These are phyloP conservation scores for Megastigmus dorsalis DNA, from an alignment of 2,888 invertebrate species.

Conservation along the genomic window DNA sequence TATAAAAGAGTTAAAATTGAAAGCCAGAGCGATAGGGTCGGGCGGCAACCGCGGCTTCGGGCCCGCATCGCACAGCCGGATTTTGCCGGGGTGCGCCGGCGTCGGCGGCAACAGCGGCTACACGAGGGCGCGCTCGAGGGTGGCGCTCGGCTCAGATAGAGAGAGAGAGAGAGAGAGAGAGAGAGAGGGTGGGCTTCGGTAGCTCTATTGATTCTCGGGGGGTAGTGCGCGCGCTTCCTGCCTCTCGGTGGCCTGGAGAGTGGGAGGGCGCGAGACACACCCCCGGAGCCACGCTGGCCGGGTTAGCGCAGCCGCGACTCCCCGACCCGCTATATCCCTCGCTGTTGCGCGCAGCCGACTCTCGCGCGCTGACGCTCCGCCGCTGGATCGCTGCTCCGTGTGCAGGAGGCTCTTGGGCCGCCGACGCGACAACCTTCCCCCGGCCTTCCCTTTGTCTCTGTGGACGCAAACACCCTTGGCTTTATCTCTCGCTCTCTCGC, in stretches of 20 bases:
- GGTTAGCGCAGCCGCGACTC: constrained; percentile 33
- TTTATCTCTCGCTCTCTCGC: constrained; percentile 30
- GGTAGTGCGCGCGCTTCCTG: constrained; percentile 26
- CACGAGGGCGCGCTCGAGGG: constrained; percentile 15
- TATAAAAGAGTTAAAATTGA: constrained; percentile 30
- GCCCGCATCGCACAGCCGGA: background rate
- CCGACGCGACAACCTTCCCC: constrained; percentile 6
- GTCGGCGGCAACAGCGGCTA: background rate
- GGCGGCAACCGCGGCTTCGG: background rate
- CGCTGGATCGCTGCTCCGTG: background rate
- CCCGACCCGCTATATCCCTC: background rate
- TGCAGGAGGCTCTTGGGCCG: background rate
- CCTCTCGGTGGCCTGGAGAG: background rate
- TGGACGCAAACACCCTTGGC: background rate
- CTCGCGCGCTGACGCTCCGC: background rate
- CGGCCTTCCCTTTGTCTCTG: constrained; percentile 51
- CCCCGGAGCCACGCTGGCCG: constrained; percentile 44
- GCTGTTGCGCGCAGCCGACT: background rate
- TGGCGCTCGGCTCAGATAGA: constrained; percentile 2
- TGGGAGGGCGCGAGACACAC: constrained; percentile 45
- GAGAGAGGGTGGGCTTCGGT: constrained; percentile 60
- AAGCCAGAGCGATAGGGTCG: constrained; percentile 3
- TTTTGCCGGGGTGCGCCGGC: constrained; percentile 13
- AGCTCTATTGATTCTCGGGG: constrained; percentile 74
- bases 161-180: too few species aligned